phyloP scores from a whole-genome alignment of 2,888 invertebrate genomes.

The Nomada flava region DNA sequence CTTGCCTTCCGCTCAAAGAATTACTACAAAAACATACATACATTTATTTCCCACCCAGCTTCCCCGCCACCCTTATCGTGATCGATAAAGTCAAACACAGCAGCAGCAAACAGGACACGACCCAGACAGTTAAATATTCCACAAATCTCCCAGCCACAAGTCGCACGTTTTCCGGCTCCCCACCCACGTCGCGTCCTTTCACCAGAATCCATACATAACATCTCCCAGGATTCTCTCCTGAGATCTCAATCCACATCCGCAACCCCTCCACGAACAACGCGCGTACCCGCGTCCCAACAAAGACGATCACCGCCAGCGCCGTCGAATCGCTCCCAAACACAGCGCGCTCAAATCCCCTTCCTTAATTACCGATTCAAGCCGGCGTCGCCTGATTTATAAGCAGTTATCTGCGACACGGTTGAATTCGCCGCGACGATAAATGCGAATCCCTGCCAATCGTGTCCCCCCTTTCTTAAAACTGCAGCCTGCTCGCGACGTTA shows the following conservation, averaged over 20 bases:
- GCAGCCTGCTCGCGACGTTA: neutral
- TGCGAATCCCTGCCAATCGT: conserved; percentile 11
- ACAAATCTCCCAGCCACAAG: neutral
- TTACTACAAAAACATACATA: no score
- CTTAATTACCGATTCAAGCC: conserved; percentile 29
- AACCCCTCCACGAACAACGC: neutral
- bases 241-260: neutral
- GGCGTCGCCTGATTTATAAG: conserved; percentile 26
- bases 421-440: conserved; percentile 26
- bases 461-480: conserved; percentile 29
- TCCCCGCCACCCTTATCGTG: no score
- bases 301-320: neutral
- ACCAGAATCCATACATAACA: neutral
- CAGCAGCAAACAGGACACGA: neutral
- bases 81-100: neutral
- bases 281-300: neutral
- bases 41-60: no score
- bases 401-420: conserved; percentile 28
- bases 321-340: neutral
- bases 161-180: neutral
- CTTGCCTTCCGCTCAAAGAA: no score
- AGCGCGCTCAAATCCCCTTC: neutral
- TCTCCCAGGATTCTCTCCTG: neutral
- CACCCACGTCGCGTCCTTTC: neutral
- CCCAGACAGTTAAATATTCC: neutral